Evolutionary conservation across 2,888 invertebrate species (phyloP).

Genomic region (Apotomis betuletana): DNA sequence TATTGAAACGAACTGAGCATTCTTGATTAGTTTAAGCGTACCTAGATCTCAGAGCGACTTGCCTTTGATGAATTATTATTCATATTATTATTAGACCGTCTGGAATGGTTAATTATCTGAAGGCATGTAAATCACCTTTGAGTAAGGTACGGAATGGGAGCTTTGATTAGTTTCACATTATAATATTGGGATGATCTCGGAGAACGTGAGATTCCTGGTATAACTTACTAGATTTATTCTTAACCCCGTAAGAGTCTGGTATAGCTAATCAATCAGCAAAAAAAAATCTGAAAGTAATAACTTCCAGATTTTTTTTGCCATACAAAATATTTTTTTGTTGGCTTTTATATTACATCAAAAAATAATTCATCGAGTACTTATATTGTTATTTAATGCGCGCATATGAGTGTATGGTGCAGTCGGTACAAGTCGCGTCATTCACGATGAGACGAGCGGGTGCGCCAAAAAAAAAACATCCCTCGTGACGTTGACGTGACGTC

Average conservation of each 20-base stretch:
- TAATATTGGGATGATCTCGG: not conserved
- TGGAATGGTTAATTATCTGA: constrained; percentile 12
- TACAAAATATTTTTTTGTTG: no score
- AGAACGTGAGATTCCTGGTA: not conserved
- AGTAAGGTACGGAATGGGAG: constrained; percentile 15
- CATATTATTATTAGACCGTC: not conserved
- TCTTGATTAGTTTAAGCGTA: not conserved
- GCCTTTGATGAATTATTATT: constrained; percentile 34
- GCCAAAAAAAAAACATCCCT: no score
- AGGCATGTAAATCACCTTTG: constrained; percentile 28
- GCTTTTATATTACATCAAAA: no score
- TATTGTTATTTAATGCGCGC: no score
- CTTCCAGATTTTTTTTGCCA: no score
- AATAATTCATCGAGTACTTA: no score
- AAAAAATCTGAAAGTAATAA: no score
- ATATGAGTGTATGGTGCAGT: no score
- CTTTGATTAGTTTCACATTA: constrained; percentile 3
- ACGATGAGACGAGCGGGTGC: no score
- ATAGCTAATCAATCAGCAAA: no score
- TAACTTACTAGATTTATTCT: not conserved
- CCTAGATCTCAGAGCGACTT: constrained; percentile 6
- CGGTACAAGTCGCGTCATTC: no score
- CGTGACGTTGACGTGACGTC: no score
- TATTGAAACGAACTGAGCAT: not conserved
- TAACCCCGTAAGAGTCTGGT: not conserved